Evolutionary conservation across 23 tunicate species (phyloP).

Genomic region (Oikopleura vanhoeffeni): DNA sequence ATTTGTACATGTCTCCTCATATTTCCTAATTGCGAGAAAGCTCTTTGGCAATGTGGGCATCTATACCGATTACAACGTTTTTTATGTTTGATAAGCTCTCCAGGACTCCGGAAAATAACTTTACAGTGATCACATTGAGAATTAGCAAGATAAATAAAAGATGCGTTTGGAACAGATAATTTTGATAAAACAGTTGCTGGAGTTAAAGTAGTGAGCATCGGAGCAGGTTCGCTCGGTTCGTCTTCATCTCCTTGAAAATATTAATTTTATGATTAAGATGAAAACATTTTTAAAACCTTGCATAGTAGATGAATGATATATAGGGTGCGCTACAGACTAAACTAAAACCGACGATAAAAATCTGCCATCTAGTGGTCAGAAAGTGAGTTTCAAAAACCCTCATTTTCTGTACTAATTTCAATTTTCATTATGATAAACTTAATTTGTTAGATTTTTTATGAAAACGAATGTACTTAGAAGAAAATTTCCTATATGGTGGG

Average conservation of each 20-base stretch:
- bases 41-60: not conserved
- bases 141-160: not conserved
- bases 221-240: not conserved
- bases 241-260: constrained; percentile 1
- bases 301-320: too few species aligned
- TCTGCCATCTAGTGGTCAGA: too few species aligned
- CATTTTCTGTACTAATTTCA: too few species aligned
- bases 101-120: not conserved
- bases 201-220: not conserved
- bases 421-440: too few species aligned
- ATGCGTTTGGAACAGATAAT: not conserved
- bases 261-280: too few species aligned
- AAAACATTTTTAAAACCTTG: too few species aligned
- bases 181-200: not conserved
- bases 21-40: not conserved
- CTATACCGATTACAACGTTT: not conserved
- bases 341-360: too few species aligned
- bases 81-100: not conserved
- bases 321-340: too few species aligned
- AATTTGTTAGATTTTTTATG: too few species aligned
- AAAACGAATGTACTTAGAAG: too few species aligned
- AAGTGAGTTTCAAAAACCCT: too few species aligned
- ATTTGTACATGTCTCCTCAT: not conserved
- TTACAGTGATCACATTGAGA: not conserved
- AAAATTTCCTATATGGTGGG: too few species aligned